Evolutionary conservation across 2,888 invertebrate species (phyloP).

Genomic region (Apodemia mormo): DNA sequence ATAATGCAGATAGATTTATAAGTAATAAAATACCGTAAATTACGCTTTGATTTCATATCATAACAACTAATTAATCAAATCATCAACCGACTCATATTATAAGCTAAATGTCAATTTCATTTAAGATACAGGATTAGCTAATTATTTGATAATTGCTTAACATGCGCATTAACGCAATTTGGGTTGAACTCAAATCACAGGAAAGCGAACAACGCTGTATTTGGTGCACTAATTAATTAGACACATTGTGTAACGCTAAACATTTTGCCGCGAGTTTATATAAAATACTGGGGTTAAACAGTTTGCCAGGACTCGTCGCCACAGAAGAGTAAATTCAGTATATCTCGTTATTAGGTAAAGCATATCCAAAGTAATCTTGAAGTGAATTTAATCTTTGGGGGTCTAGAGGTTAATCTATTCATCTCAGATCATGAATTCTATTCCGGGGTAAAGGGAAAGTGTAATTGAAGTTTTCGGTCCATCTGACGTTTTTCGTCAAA

Average conservation of each 20-base stretch:
- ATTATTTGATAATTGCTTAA: conserved; percentile 15
- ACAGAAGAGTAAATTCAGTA: neutral
- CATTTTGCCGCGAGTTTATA: neutral
- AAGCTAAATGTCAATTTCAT: neutral
- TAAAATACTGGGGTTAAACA: neutral
- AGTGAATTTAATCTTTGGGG: too few species aligned
- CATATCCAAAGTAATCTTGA: too few species aligned
- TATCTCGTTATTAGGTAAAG: too few species aligned
- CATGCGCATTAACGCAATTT: conserved; percentile 1
- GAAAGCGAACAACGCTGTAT: conserved; percentile 9
- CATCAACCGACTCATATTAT: neutral
- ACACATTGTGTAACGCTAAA: neutral
- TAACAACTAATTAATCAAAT: too few species aligned
- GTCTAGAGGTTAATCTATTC: too few species aligned
- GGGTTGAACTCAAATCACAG: neutral
- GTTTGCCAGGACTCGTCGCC: neutral
- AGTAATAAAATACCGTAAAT: too few species aligned
- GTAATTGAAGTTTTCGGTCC: too few species aligned
- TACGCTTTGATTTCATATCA: too few species aligned
- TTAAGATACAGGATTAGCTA: conserved; percentile 10
- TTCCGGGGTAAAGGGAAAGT: too few species aligned
- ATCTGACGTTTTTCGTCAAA: too few species aligned
- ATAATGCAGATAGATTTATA: too few species aligned
- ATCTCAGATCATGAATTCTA: too few species aligned
- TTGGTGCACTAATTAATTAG: conserved; percentile 13